Base-by-base conservation (phyloP, 1,140 invertebrate species). In the Drosophila micromelanica region DNA sequence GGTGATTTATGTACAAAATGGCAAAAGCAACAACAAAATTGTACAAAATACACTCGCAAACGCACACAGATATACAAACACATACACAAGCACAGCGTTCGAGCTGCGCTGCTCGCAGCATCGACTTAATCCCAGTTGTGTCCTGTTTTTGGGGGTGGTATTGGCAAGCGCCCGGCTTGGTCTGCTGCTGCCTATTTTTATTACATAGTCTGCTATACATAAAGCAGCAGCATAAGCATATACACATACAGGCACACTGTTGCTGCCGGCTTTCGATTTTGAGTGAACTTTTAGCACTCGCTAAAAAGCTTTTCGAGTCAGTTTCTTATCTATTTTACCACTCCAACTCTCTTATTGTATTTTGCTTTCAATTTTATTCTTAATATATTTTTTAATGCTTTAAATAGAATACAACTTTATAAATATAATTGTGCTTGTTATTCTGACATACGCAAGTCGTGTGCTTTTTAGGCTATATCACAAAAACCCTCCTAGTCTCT, bases 1-100 rank as follows among this genome's bases (percentile, higher is more conserved):
- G 74, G 80, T 90, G 86, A 90, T 90, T 90, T 90, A 90, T 90
- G 80, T 90, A 90, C 85, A 85, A 85, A 78, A 90, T 90, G 82
- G 82, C 76, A 75, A 81, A 72, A 67, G 81, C 81, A 86, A 81
- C 85, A 85, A 86, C 81, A 86, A 77, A 73, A 74, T 79, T 62
- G 76, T 59, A 78, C 71, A 71, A 73, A 78, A 78, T 70, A 71
- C 80, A 46, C 75, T 64, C 79, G 61, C 68, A 73, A 56, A 67
- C 59, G 76, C 37, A 23, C 42, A 64, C 55, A 73, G 11, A 30
- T 42, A 57, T 6, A 38, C 37, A 45, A 35, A 56, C 37, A 57
- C 45, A 45, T 8, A 30, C 20, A 63, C 49, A 48, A 1, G 27
- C 61, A 27, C 64, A 85, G 60, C 73, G 73, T 80, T 59, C 62